Percentiles rank a stretch among this genome's conserved stretches.
Conservation (phyloP, 2,888 invertebrate species). For the Agrochola macilenta region DNA sequence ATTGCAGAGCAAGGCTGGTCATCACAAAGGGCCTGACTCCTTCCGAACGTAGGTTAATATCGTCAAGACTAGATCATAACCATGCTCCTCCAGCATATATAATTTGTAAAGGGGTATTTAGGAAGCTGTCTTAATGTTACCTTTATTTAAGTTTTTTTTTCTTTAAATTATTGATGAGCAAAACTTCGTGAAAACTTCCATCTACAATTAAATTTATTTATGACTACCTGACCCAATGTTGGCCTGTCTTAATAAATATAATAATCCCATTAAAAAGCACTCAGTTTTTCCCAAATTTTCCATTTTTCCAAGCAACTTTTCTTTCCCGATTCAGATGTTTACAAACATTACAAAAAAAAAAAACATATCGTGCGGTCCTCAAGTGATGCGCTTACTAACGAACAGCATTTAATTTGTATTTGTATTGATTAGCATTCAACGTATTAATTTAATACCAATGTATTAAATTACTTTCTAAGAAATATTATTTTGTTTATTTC, state of each 20-base stretch:
- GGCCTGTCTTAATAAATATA: background rate
- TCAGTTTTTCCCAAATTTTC: background rate
- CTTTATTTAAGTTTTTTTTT: background rate
- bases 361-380: background rate
- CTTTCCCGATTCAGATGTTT: background rate
- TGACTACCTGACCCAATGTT: background rate
- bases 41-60: slow-evolving; percentile 1
- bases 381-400: no score
- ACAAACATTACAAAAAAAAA: no score
- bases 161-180: background rate
- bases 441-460: no score
- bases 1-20: slow-evolving; percentile 14
- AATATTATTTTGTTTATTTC: background rate
- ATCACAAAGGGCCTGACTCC: background rate
- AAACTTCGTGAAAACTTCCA: background rate
- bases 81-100: slow-evolving; percentile 21
- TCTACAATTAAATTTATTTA: no score
- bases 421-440: background rate
- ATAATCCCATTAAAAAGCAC: background rate
- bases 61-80: slow-evolving; percentile 15
- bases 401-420: background rate
- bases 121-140: background rate
- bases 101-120: slow-evolving; percentile 9
- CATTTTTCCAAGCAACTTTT: background rate
- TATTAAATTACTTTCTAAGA: no score